A percentile compares a stretch with the other conserved stretches of the same genome.
phyloP scores from a whole-genome alignment of 2,888 invertebrate species.

The Cynaeus angustus region DNA sequence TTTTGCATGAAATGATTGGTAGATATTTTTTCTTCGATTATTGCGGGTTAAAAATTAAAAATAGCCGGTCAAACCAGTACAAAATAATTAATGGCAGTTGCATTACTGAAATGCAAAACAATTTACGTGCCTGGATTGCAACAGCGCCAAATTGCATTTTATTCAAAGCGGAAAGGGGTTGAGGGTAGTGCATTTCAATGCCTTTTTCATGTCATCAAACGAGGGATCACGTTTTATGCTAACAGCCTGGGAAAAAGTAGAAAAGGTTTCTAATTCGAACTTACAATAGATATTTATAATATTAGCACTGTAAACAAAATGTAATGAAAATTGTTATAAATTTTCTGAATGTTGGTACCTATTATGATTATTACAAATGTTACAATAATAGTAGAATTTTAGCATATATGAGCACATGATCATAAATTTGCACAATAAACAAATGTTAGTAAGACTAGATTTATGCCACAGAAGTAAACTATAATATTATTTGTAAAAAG shows the following conservation, averaged over 20 bases:
- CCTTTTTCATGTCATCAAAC: slow-evolving; percentile 16
- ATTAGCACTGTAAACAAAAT: no score
- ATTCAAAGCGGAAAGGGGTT: slow-evolving; percentile 4
- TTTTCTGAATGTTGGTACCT: no score
- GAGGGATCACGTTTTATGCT: slow-evolving; percentile 4
- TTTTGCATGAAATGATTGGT: slow-evolving; percentile 4
- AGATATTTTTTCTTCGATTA: slow-evolving; percentile 23
- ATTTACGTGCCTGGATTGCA: slow-evolving; percentile 27
- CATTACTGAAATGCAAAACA: slow-evolving; percentile 33
- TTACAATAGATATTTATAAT: no score
- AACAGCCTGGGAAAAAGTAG: not conserved
- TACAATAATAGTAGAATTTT: no score
- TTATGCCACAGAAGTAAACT: no score
- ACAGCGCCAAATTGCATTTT: slow-evolving; percentile 20
- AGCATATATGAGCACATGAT: no score
- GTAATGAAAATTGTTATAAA: no score
- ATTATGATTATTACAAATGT: no score
- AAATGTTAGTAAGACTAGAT: no score
- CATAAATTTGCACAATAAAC: no score
- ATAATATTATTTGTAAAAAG: no score
- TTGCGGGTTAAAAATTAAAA: slow-evolving; percentile 23
- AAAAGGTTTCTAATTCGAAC: no score
- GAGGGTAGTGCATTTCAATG: slow-evolving; percentile 15
- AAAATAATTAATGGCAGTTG: slow-evolving; percentile 35
- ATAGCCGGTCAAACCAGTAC: not conserved